phyloP scores from a whole-genome alignment of 2,797 vertebrate genomes.

The Enteromius anoplus region DNA sequence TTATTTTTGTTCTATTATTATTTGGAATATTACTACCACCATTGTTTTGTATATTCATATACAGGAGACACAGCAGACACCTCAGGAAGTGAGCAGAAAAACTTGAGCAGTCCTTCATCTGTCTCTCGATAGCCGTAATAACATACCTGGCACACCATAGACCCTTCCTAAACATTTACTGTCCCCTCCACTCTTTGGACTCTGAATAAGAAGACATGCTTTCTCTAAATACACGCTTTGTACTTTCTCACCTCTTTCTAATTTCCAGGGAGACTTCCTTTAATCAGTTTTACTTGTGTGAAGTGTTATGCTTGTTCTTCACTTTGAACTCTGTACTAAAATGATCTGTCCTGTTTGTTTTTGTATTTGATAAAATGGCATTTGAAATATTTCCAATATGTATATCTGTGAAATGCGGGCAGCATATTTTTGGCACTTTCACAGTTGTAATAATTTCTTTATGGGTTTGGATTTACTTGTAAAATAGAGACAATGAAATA shows the following conservation, averaged over 20 bases:
- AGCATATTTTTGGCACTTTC: slow-evolving; percentile 45
- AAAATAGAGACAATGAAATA: slow-evolving; percentile 39
- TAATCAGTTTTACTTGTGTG: slow-evolving; percentile 28
- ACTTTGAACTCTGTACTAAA: slow-evolving; percentile 19
- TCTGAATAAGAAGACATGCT: slow-evolving; percentile 42
- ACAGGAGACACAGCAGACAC: slow-evolving; percentile 59
- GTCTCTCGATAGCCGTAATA: slow-evolving; percentile 62
- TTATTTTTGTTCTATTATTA: slow-evolving; percentile 27
- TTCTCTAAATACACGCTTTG: slow-evolving; percentile 39
- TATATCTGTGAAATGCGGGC: slow-evolving; percentile 29
- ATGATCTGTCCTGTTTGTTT: background rate
- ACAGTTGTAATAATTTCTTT: slow-evolving; percentile 38
- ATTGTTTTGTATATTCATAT: slow-evolving; percentile 50
- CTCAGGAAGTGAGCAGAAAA: slow-evolving; percentile 57
- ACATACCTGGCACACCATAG: slow-evolving; percentile 22
- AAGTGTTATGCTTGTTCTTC: slow-evolving; percentile 42
- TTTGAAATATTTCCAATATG: slow-evolving; percentile 32
- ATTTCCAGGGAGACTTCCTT: slow-evolving; percentile 27
- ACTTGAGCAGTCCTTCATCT: slow-evolving; percentile 60
- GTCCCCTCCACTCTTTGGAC: slow-evolving; percentile 37
- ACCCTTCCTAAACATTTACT: slow-evolving; percentile 38
- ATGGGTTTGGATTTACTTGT: slow-evolving; percentile 30
- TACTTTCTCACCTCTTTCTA: slow-evolving; percentile 30
- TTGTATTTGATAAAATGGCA: slow-evolving; percentile 24
- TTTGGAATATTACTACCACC: slow-evolving; percentile 58